These are phyloP conservation scores for Cairina moschata DNA, from an alignment of 2,113 vertebrate genomes.

Conservation along the genomic window DNA sequence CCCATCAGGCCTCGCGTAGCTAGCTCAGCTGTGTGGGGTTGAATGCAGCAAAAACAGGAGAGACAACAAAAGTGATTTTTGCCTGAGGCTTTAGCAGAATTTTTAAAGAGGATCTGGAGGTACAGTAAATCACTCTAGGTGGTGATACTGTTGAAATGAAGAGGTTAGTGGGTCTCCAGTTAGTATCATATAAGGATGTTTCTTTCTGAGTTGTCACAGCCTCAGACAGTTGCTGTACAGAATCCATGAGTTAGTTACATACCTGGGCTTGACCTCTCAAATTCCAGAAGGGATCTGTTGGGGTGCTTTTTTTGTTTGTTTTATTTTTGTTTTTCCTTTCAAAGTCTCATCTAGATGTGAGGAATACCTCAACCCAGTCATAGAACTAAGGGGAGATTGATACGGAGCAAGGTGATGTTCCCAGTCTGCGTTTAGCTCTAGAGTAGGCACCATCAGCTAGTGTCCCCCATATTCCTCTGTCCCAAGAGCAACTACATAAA, in stretches of 20 bases:
- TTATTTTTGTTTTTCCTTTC: not conserved
- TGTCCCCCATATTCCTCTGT: not conserved
- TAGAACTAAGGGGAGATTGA: not conserved
- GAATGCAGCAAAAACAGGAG: not conserved
- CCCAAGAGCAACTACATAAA: not conserved
- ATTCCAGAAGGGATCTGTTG: not conserved
- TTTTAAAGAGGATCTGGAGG: not conserved
- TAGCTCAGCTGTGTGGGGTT: not conserved
- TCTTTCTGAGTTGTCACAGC: not conserved
- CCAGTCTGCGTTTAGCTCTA: not conserved
- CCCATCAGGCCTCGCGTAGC: not conserved
- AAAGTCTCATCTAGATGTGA: not conserved
- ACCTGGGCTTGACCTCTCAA: not conserved
- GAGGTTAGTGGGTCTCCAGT: not conserved
- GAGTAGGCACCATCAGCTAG: not conserved
- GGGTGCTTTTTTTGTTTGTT: not conserved
- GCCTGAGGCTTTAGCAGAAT: not conserved
- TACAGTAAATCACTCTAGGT: not conserved
- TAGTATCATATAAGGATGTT: not conserved
- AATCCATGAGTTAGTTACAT: not conserved
- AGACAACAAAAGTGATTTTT: not conserved
- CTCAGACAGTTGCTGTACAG: not conserved
- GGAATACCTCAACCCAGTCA: not conserved
- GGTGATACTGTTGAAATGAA: not conserved
- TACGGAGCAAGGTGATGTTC: not conserved